These are phyloP conservation scores for Catalaphyllia jardinei DNA, from an alignment of 64 coral and sea anemone genomes.

Conservation along the genomic window DNA sequence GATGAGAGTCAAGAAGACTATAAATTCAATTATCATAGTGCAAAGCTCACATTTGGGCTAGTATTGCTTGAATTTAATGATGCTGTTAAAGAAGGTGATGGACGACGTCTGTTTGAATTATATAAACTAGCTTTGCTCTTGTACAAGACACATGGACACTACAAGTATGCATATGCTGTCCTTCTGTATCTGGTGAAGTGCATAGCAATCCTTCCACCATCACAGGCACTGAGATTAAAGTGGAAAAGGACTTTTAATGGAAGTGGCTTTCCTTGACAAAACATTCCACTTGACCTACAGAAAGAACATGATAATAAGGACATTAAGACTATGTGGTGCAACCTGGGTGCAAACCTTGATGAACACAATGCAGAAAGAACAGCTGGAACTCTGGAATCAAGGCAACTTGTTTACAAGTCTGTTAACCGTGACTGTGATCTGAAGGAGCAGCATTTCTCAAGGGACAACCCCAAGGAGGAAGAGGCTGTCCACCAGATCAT, in stretches of 20 bases:
- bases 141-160: conserved; percentile 42
- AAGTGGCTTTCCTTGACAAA: conserved; percentile 3
- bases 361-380: conserved; percentile 68
- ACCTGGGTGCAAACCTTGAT: conserved; percentile 58
- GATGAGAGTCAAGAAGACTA: conserved; percentile 10
- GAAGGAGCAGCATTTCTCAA: neutral
- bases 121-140: conserved; percentile 43
- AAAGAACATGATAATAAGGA: conserved; percentile 60
- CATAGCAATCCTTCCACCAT: conserved; percentile 36
- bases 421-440: conserved; percentile 50
- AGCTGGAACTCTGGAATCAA: conserved; percentile 58
- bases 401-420: conserved; percentile 55
- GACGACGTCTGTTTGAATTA: conserved; percentile 33
- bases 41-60: conserved; percentile 40
- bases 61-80: conserved; percentile 34
- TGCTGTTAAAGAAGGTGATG: conserved; percentile 59
- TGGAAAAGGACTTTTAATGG: conserved; percentile 51
- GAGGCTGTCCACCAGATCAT: conserved; percentile 59
- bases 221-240: conserved; percentile 39
- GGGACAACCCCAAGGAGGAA: neutral
- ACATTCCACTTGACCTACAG: conserved; percentile 58
- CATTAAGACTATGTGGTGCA: conserved; percentile 61
- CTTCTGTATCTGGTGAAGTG: conserved; percentile 49
- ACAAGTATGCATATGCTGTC: conserved; percentile 58
- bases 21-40: conserved; percentile 52